phyloP scores from a whole-genome alignment of 2,113 vertebrate species.

The Rhinoptilus africanus region DNA sequence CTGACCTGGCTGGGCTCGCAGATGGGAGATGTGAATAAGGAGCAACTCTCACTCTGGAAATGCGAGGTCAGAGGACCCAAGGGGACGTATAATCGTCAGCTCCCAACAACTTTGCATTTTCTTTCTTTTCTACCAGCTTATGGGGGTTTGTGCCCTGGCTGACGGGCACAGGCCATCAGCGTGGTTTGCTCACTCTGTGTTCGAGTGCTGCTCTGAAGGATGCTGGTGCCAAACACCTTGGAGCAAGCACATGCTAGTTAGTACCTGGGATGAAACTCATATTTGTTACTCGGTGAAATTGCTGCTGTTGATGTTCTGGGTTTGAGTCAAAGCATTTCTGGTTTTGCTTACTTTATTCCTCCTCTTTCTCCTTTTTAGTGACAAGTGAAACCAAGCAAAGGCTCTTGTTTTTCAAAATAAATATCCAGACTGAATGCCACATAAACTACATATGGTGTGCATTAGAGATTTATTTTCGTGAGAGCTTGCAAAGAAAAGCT shows the following conservation, averaged over 20 bases:
- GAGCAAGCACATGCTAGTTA: accelerated
- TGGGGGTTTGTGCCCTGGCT: not conserved
- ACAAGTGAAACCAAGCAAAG: not conserved
- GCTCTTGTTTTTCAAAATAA: slow-evolving; percentile 9
- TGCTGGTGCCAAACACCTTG: not conserved
- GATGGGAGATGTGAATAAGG: not conserved
- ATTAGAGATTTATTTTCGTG: not conserved
- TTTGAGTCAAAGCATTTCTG: not conserved
- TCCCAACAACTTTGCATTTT: not conserved
- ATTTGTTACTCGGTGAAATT: not conserved
- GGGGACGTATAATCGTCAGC: not conserved
- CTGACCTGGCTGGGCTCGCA: not conserved
- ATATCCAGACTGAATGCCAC: not conserved
- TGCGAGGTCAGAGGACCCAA: not conserved
- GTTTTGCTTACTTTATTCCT: not conserved
- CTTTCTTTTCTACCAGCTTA: not conserved
- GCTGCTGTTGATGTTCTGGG: not conserved
- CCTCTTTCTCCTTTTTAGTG: not conserved
- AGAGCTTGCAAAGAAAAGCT: not conserved
- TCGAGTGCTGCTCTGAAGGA: not conserved
- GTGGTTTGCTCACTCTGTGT: accelerated
- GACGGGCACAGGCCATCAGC: accelerated
- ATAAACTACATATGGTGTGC: not conserved
- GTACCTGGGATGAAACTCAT: not conserved
- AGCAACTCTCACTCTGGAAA: not conserved